Conservation (phyloP, 2,888 invertebrate genomes). For the Apotomis capreana region DNA sequence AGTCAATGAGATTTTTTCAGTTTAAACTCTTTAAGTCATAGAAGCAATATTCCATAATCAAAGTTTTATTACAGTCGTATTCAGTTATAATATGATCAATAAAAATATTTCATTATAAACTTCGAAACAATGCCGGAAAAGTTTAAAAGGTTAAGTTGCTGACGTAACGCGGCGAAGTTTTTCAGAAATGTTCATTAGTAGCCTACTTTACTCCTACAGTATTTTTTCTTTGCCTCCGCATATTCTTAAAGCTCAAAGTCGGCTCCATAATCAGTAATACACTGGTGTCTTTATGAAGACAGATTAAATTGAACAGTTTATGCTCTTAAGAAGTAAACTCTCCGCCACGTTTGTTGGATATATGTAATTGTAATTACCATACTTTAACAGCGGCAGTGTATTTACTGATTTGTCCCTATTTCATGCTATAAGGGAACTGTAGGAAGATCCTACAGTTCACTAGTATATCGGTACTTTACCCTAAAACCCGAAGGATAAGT, state of each 20-base stretch:
- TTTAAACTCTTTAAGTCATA: too few relatives aligned
- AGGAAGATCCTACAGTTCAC: too few relatives aligned
- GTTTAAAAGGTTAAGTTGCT: not conserved
- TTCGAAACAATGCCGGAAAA: not conserved
- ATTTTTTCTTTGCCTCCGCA: not conserved
- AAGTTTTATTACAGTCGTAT: not conserved
- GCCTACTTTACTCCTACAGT: not conserved
- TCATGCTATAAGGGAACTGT: too few relatives aligned
- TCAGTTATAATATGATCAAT: not conserved
- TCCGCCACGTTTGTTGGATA: too few relatives aligned
- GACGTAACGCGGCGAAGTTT: not conserved
- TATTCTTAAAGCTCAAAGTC: not conserved
- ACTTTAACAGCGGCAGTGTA: too few relatives aligned
- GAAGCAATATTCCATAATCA: too few relatives aligned
- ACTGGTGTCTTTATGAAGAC: not conserved
- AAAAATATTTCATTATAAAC: not conserved
- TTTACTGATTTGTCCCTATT: too few relatives aligned
- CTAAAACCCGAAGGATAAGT: too few relatives aligned
- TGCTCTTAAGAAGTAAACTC: too few relatives aligned
- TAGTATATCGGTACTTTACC: too few relatives aligned
- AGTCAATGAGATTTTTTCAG: too few relatives aligned
- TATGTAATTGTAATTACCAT: too few relatives aligned
- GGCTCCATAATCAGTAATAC: not conserved
- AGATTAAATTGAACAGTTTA: conserved; percentile 5
- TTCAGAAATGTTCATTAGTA: not conserved